Conservation (phyloP, 2,797 vertebrate genomes). For the Pogoniulus pusillus region DNA sequence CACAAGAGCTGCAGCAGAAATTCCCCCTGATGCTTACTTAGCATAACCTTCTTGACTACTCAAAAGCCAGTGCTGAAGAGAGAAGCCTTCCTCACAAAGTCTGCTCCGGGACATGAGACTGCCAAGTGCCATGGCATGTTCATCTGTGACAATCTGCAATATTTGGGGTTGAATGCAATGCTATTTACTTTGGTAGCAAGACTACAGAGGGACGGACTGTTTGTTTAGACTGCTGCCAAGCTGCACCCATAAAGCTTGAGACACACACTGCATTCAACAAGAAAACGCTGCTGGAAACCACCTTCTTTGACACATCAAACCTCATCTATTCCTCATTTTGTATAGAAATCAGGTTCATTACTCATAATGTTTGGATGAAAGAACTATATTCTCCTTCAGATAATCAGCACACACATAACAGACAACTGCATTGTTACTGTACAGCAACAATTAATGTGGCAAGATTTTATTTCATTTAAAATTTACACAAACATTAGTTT, state of each 20-base stretch:
- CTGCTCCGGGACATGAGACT: rapidly evolving
- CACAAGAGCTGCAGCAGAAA: not conserved
- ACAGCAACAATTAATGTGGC: not conserved
- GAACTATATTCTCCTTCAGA: not conserved
- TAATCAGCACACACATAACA: not conserved
- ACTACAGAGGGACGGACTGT: not conserved
- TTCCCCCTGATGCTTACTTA: not conserved
- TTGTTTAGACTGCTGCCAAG: not conserved
- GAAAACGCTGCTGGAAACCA: not conserved
- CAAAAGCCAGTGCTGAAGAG: not conserved
- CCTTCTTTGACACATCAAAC: not conserved
- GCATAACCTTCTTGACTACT: not conserved
- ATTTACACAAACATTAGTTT: not conserved
- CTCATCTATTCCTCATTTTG: not conserved
- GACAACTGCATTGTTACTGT: not conserved
- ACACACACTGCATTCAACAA: not conserved
- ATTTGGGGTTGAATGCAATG: not conserved
- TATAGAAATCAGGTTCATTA: not conserved
- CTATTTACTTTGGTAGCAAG: not conserved
- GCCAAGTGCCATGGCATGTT: not conserved
- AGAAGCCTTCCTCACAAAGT: not conserved
- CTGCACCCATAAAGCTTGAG: not conserved
- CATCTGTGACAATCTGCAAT: not conserved
- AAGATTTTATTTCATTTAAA: not conserved
- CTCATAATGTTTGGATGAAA: not conserved